Conservation (phyloP, 2,797 vertebrate genomes). For the Galaxias olidus region DNA sequence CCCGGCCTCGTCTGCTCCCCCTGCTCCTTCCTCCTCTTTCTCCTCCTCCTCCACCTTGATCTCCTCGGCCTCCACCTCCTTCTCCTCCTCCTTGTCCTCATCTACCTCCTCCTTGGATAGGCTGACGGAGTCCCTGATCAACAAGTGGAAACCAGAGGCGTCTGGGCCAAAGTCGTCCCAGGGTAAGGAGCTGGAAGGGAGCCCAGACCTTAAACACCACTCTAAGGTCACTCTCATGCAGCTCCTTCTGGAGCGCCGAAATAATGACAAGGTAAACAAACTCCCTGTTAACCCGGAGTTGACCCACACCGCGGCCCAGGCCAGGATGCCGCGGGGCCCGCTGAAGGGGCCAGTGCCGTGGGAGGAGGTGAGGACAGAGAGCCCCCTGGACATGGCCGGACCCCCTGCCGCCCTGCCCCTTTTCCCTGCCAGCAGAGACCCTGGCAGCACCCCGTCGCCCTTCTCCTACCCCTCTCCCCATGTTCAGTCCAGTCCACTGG, state of each 20-base stretch:
- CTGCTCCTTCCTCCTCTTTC: constrained; percentile 41
- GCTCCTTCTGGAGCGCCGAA: constrained; percentile 92
- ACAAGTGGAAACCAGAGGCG: constrained; percentile 93
- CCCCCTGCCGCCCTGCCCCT: constrained; percentile 56
- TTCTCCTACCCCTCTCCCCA: constrained; percentile 77
- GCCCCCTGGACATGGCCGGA: constrained; percentile 59
- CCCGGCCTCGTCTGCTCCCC: constrained; percentile 49
- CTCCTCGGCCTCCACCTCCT: constrained; percentile 41
- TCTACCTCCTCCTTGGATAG: constrained; percentile 83
- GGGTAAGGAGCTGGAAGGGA: constrained; percentile 81
- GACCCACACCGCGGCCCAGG: constrained; percentile 74
- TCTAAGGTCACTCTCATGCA: constrained; percentile 97
- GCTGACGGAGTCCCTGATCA: constrained; percentile 89
- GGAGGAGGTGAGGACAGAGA: constrained; percentile 69
- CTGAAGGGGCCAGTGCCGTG: constrained; percentile 58
- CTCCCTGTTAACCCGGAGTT: constrained; percentile 76
- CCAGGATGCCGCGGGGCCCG: constrained; percentile 59
- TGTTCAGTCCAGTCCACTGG: constrained; percentile 76
- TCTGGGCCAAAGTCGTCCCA: constrained; percentile 76
- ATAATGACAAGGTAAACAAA: constrained; percentile 83
- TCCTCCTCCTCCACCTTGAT: constrained; percentile 43
- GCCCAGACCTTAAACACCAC: constrained; percentile 86
- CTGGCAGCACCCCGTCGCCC: constrained; percentile 78
- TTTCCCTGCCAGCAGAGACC: constrained; percentile 65
- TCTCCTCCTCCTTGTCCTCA: constrained; percentile 70